Evolutionary conservation across 1,140 invertebrate species (phyloP), one percentile per base, ranked within the genome.

Genomic region (Drosophila rhopaloa): DNA sequence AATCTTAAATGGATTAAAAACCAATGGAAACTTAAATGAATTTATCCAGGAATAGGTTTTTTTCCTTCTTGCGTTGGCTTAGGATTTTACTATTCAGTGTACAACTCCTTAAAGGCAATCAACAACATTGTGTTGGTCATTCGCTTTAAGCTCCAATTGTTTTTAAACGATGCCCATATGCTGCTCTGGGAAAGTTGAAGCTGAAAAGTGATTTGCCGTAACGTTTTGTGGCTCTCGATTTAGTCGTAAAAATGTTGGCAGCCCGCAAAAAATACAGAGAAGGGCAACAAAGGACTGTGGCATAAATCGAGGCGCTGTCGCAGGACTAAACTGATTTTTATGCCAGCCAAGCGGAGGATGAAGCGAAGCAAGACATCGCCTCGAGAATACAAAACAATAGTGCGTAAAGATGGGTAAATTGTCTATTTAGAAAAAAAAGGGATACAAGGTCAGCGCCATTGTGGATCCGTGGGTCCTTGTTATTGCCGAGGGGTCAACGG

Each of bases 301-400:
- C 81, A 84, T 84, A 83, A 83, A 83, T 83, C 81, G 75, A 80
- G 72, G 65, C 71, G 81, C 62, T 85, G 62, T 50, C 60, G 74
- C 63, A 78, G 65, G 79, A 66, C 76, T 86, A 85, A 85, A 86
- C 82, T 81, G 82, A 85, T 86, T 85, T 85, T 82, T 79, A 86
- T 86, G 70, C 56, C 54, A 54, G 24, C 41, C 44, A 55, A 32
- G 27, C 47, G 47, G 6, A 29, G 47, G 47, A 44, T 2, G 27
- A 58, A 32, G 29, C 11, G 38, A 57, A 58, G 46, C 4, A 46
- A 16, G 14, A 24, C 38, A 13, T 50, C 55, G 40, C 38, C 46
- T 51, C 32, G 60, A 57, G 73, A 76, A 66, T 67, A 76, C 73
- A 82, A 71, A 85, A 76, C 70, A 79, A 86, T 76, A 88, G 82